Conservation (phyloP, 2,888 invertebrate species). For the Spicauda simplicius region DNA sequence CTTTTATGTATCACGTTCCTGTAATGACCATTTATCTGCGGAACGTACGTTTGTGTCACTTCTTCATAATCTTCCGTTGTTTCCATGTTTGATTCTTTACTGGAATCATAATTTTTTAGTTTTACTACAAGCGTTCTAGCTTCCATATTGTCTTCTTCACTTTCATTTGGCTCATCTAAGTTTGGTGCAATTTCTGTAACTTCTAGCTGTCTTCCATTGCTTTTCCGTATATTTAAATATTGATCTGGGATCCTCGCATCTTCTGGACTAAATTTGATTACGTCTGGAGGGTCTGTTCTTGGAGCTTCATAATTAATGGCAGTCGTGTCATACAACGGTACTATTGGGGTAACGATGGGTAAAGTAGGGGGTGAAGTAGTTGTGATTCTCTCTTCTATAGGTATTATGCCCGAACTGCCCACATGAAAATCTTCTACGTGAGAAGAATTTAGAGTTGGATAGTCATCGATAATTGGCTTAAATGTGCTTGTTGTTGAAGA, state of each 20-base stretch:
- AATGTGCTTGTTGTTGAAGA: constrained; percentile 36
- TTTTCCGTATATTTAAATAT: constrained; percentile 52
- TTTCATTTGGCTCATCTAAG: constrained; percentile 37
- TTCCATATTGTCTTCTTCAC: constrained; percentile 43
- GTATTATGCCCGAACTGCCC: constrained; percentile 74
- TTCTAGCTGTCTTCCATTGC: constrained; percentile 39
- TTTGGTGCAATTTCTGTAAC: constrained; percentile 44
- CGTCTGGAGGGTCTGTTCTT: constrained; percentile 59
- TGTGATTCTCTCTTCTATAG: constrained; percentile 52
- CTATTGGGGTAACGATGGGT: constrained; percentile 48
- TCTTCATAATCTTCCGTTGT: constrained; percentile 28
- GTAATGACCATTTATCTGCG: constrained; percentile 76
- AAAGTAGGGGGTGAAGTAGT: constrained; percentile 40
- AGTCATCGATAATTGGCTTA: constrained; percentile 50
- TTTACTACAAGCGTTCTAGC: constrained; percentile 55
- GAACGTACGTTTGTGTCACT: constrained; percentile 60
- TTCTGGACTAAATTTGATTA: constrained; percentile 69
- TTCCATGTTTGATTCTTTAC: constrained; percentile 42
- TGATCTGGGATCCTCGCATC: constrained; percentile 73
- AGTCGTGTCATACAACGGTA: constrained; percentile 52
- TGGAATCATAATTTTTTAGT: constrained; percentile 58
- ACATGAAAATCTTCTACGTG: constrained; percentile 72
- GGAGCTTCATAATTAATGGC: constrained; percentile 48
- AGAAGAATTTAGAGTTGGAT: constrained; percentile 57
- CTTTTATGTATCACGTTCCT: constrained; percentile 63